Conservation (phyloP, 2,113 vertebrate genomes). For the Upupa epops region DNA sequence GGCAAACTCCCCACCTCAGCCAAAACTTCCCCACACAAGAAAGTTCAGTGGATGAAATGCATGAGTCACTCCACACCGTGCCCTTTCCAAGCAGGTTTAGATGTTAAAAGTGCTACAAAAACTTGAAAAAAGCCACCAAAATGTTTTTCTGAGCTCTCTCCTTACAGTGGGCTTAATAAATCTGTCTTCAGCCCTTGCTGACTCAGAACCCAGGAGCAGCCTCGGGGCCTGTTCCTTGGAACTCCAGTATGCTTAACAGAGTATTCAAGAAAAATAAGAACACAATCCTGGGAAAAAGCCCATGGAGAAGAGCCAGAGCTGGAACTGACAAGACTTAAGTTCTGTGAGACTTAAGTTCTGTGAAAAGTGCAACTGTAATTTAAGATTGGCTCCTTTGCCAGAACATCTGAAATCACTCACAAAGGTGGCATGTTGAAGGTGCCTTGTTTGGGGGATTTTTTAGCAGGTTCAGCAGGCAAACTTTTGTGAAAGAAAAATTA, state of each 20-base stretch:
- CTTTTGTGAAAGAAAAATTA: background rate
- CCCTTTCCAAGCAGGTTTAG: background rate
- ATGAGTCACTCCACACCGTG: background rate
- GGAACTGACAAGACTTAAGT: slow-evolving; percentile 48
- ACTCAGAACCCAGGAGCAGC: slow-evolving; percentile 6
- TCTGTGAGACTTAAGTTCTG: slow-evolving; percentile 15
- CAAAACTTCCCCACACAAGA: background rate
- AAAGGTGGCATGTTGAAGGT: background rate
- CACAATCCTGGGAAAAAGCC: slow-evolving; percentile 15
- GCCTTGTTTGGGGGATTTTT: background rate
- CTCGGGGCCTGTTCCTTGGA: slow-evolving; percentile 9
- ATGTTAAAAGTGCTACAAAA: background rate
- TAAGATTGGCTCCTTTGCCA: background rate
- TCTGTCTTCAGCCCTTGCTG: background rate
- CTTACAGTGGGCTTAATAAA: background rate
- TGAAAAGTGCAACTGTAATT: slow-evolving; percentile 6
- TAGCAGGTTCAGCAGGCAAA: background rate
- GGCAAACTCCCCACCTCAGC: background rate
- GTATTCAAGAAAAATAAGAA: background rate
- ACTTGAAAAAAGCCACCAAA: background rate
- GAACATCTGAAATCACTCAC: background rate
- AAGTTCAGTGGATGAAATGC: background rate
- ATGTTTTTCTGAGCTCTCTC: background rate
- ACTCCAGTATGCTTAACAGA: background rate
- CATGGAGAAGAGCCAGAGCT: slow-evolving; percentile 40